Conservation (phyloP, 2,888 invertebrate species). For the Temnothorax rugatulus region DNA sequence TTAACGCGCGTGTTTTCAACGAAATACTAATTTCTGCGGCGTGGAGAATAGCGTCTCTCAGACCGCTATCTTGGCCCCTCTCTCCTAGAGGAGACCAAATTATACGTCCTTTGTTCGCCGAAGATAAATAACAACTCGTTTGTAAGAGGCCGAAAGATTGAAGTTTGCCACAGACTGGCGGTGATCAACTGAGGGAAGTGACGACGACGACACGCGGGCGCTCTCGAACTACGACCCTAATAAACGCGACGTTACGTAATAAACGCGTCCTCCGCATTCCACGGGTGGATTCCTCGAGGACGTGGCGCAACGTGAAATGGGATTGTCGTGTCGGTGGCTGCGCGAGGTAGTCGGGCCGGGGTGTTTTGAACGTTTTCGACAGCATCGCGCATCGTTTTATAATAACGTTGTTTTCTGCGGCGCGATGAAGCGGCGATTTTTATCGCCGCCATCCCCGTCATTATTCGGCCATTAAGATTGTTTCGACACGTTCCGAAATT, state of each 20-base stretch:
- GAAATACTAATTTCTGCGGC: slow-evolving; percentile 8
- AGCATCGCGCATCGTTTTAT: slow-evolving; percentile 2
- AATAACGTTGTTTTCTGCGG: slow-evolving; percentile 4
- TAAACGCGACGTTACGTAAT: slow-evolving; percentile 44
- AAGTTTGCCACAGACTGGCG: background rate
- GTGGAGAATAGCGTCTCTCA: background rate
- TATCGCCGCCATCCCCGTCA: slow-evolving; percentile 30
- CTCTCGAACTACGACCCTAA: slow-evolving; percentile 37
- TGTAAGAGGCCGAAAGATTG: slow-evolving; percentile 14
- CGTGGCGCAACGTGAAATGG: slow-evolving; percentile 42
- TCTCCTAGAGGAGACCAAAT: background rate
- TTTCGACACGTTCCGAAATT: slow-evolving; percentile 16
- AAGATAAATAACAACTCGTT: slow-evolving; percentile 30
- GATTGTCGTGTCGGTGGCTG: slow-evolving; percentile 28
- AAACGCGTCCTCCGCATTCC: slow-evolving; percentile 45
- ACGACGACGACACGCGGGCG: slow-evolving; percentile 10
- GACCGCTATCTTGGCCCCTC: background rate
- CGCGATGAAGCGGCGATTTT: slow-evolving; percentile 33
- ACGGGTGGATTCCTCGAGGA: slow-evolving; percentile 16
- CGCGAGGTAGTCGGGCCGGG: too few relatives aligned
- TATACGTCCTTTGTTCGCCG: slow-evolving; percentile 17
- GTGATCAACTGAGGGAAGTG: background rate
- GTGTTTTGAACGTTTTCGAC: slow-evolving; percentile 7
- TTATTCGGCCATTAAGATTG: slow-evolving; percentile 47
- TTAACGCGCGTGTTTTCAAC: slow-evolving; percentile 11